Conservation (phyloP, 2,888 invertebrate genomes). For the Nemapogon koenigi region DNA sequence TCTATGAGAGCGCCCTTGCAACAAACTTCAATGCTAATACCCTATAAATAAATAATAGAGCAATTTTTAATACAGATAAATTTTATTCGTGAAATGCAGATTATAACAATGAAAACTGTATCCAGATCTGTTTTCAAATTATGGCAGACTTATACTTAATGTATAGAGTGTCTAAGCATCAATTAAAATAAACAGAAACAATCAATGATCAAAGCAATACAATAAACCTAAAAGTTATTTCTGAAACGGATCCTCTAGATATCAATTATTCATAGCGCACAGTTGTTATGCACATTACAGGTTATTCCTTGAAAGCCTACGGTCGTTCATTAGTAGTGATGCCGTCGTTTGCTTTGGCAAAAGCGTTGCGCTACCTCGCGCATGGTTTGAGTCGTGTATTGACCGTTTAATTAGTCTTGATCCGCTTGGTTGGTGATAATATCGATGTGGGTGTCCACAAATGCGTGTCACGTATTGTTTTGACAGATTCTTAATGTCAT, state of each 20-base stretch:
- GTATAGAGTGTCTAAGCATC: too few species aligned
- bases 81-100: too few species aligned
- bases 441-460: slow-evolving; percentile 60
- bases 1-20: too few species aligned
- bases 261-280: slow-evolving; percentile 58
- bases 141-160: too few species aligned
- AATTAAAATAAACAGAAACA: too few species aligned
- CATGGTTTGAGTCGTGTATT: slow-evolving; percentile 39
- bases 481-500: slow-evolving; percentile 2
- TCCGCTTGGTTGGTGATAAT: slow-evolving; percentile 46
- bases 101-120: too few species aligned
- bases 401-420: slow-evolving; percentile 61
- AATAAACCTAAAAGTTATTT: too few species aligned
- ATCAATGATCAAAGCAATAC: too few species aligned
- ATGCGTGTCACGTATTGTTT: slow-evolving; percentile 3
- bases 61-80: too few species aligned
- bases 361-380: slow-evolving; percentile 36
- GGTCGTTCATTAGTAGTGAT: slow-evolving; percentile 57
- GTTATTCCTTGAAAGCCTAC: slow-evolving; percentile 62
- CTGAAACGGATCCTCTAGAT: slow-evolving; percentile 33
- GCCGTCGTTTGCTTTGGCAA: slow-evolving; percentile 58
- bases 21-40: too few species aligned
- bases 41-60: too few species aligned
- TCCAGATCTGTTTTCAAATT: too few species aligned
- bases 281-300: slow-evolving; percentile 50